Percentiles rank a stretch among this genome's conserved stretches.
phyloP scores from a whole-genome alignment of 2,797 vertebrate species.

The Cetoscarus ocellatus region DNA sequence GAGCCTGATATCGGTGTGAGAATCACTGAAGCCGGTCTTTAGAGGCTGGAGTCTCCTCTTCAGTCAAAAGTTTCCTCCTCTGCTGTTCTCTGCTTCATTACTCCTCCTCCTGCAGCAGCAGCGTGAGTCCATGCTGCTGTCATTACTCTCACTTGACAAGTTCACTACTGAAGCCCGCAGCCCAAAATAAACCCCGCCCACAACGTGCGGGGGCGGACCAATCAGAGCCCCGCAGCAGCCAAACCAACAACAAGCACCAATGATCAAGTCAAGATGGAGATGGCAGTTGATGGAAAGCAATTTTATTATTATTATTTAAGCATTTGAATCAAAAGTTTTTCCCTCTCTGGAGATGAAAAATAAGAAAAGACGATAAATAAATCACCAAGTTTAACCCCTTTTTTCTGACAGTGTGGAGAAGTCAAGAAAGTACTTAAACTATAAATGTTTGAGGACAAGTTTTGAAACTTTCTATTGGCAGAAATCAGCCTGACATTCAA shows the following conservation, averaged over 20 bases:
- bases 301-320: too few relatives aligned
- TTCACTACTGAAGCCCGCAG: neutral
- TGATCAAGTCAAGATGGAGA: slow-evolving; percentile 7
- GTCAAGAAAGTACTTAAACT: too few relatives aligned
- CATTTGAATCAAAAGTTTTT: neutral
- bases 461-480: too few relatives aligned
- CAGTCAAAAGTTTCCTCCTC: slow-evolving; percentile 12
- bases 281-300: too few relatives aligned
- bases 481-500: too few relatives aligned
- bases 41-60: neutral
- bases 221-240: slow-evolving; percentile 35
- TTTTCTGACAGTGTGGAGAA: too few relatives aligned
- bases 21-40: neutral
- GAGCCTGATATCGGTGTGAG: slow-evolving; percentile 5
- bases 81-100: neutral
- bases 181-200: slow-evolving; percentile 52
- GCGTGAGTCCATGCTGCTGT: slow-evolving; percentile 38
- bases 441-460: too few relatives aligned
- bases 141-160: slow-evolving; percentile 16
- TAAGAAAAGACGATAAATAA: too few relatives aligned
- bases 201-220: slow-evolving; percentile 49
- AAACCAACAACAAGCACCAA: slow-evolving; percentile 9
- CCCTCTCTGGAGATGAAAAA: too few relatives aligned
- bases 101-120: neutral
- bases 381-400: too few relatives aligned